Percentiles rank a stretch among this genome's conserved stretches.
Conservation (phyloP, 2,113 vertebrate species). For the Synodontis membranacea region DNA sequence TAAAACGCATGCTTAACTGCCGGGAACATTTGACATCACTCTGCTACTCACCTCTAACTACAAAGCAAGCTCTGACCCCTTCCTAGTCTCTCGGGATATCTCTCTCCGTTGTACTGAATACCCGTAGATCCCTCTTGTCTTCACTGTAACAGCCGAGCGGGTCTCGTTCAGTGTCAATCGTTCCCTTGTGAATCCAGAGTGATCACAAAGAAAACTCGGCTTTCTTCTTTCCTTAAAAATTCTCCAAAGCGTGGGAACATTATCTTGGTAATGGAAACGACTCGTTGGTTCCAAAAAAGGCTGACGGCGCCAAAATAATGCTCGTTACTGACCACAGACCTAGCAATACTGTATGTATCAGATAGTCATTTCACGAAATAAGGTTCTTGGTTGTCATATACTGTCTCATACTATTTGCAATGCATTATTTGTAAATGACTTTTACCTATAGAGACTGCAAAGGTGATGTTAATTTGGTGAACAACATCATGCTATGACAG, state of each 20-base stretch:
- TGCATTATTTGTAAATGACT: not conserved
- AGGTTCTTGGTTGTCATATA: not conserved
- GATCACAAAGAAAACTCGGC: not conserved
- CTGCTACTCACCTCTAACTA: conserved; percentile 60
- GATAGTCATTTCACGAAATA: not conserved
- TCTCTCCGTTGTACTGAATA: conserved; percentile 64
- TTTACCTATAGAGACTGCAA: not conserved
- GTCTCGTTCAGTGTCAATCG: conserved; percentile 59
- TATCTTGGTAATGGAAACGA: not conserved
- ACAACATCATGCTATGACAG: not conserved
- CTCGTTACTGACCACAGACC: not conserved
- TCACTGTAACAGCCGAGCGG: conserved; percentile 62
- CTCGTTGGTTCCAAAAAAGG: not conserved
- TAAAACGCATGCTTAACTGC: conserved; percentile 30
- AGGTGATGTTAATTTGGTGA: not conserved
- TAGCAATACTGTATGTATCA: not conserved
- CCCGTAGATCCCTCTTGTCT: conserved; percentile 63
- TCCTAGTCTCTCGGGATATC: conserved; percentile 63
- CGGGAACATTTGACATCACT: conserved; percentile 20
- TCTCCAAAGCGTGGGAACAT: not conserved
- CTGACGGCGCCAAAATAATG: not conserved
- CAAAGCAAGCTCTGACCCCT: conserved; percentile 69
- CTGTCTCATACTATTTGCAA: not conserved
- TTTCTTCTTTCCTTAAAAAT: not conserved
- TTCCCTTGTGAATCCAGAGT: conserved; percentile 41